These are phyloP conservation scores for Lypha dubia DNA, from an alignment of 2,888 invertebrate genomes.

Conservation along the genomic window DNA sequence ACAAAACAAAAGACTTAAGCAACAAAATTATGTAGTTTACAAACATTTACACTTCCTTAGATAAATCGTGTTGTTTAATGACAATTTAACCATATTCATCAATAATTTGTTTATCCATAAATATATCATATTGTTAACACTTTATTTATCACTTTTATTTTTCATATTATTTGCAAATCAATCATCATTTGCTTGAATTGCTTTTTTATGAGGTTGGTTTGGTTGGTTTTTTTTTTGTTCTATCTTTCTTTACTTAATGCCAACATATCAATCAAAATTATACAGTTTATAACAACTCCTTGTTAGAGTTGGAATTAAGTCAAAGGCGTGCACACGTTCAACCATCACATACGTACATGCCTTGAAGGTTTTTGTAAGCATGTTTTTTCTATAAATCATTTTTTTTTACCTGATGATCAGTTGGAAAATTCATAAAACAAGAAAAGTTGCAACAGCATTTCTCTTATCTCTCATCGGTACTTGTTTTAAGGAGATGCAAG, in stretches of 20 bases:
- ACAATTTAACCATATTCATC: conserved; percentile 33
- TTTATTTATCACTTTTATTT: conserved; percentile 59
- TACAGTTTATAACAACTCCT: conserved; percentile 37
- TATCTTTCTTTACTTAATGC: conserved; percentile 29
- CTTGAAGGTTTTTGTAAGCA: conserved; percentile 36
- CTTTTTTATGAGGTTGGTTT: conserved; percentile 8
- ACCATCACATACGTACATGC: conserved; percentile 15
- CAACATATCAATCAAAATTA: conserved; percentile 59
- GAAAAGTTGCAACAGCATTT: background rate
- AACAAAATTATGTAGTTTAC: background rate
- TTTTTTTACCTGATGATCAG: background rate
- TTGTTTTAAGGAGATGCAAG: background rate
- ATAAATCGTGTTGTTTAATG: conserved; percentile 50
- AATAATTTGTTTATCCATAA: conserved; percentile 38
- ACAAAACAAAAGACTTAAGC: conserved; percentile 4
- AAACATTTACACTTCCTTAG: too few relatives aligned
- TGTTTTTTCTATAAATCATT: conserved; percentile 44
- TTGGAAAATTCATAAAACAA: background rate
- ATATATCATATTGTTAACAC: conserved; percentile 57
- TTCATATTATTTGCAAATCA: conserved; percentile 61
- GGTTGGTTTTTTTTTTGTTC: background rate
- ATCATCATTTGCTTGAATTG: conserved; percentile 60
- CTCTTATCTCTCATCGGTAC: background rate
- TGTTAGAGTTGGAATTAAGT: conserved; percentile 4
- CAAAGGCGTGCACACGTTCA: background rate